These are phyloP conservation scores for Rhingia campestris DNA, from an alignment of 2,888 invertebrate species.

Conservation along the genomic window DNA sequence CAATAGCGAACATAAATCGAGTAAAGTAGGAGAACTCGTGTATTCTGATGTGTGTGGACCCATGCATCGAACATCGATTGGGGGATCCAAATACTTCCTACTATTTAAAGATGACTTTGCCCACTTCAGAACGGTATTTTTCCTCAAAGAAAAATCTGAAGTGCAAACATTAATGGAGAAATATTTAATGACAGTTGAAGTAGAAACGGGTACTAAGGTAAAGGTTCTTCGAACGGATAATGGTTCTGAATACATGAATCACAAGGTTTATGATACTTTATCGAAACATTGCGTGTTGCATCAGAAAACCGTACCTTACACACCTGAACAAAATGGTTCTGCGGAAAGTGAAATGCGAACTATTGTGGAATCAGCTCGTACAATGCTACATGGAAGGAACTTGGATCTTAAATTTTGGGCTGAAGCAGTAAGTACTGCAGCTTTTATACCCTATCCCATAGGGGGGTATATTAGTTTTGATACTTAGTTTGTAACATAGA, in stretches of 20 bases:
- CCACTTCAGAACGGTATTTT: conserved; percentile 25
- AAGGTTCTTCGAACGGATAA: conserved; percentile 75
- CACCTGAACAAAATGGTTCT: conserved; percentile 68
- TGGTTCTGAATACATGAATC: conserved; percentile 75
- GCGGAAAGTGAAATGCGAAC: conserved; percentile 70
- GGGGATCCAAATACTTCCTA: not conserved
- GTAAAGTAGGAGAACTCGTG: too few relatives aligned
- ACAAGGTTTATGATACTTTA: conserved; percentile 69
- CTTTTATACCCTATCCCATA: too few relatives aligned
- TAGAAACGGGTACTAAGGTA: conserved; percentile 51
- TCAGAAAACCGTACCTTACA: conserved; percentile 61
- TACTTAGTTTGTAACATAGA: too few relatives aligned
- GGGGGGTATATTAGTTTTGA: conserved; percentile 8
- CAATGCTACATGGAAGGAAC: conserved; percentile 65
- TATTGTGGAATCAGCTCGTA: conserved; percentile 63
- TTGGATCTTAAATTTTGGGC: conserved; percentile 77
- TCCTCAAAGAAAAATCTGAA: too few relatives aligned
- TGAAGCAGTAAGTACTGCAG: conserved; percentile 78
- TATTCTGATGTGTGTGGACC: conserved; percentile 74
- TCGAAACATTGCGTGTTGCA: conserved; percentile 72
- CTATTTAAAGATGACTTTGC: not conserved
- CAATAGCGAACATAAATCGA: too few relatives aligned
- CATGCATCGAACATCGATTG: too few relatives aligned
- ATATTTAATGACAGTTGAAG: conserved; percentile 55
- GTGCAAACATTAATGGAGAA: conserved; percentile 8